Base-by-base conservation (phyloP, 1,140 invertebrate species). In the Aphaenogaster rudis region DNA sequence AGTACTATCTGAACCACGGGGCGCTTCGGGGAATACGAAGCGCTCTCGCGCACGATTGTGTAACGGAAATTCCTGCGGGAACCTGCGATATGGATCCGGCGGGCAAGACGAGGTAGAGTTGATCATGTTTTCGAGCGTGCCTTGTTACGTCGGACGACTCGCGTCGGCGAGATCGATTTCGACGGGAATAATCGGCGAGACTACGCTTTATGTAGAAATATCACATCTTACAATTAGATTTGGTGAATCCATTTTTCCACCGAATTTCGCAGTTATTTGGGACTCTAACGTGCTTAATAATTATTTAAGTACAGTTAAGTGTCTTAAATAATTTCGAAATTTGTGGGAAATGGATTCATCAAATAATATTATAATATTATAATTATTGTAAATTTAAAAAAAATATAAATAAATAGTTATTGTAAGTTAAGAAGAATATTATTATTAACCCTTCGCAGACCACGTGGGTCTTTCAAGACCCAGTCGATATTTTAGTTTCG, bases 91-190 rank as follows among this genome's bases (percentile, higher is more conserved):
- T 81, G 33, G 42, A 84, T 76, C 36, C 69, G 42, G 8, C 54
- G 67, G 17, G 69, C 69, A 48, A 63, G 33, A 67, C 78, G 48
- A 84, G 69, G 80, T 84, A 61, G 66, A 69, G 69, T 61, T 74
- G 57, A 74, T 84, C 36, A 36, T 63, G 67, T 84, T 76, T 63
- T 61, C 48, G 80, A 82, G 54, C n/a, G 42, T 50, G n/a, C 8
- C 42, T 15, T 42, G 63, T 54, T 67, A 80, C 48, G 33, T 42
- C 36, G 45, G 3, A 17, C 2, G 69, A 13, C 8, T 21, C 21
- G 5, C 11, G 28, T 21, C 28, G 42, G 9, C 45, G 45, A 74
- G 17, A 48, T 74, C 42, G 50, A 82, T 74, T 61, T n/a, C 15
- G 36, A 36, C 15, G 63, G 36, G 61, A 80, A 80, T n/a, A 17